Evolutionary conservation across 2,888 invertebrate species (phyloP), one percentile per base, ranked within the genome.

Genomic region (Ophion slaviceki): DNA sequence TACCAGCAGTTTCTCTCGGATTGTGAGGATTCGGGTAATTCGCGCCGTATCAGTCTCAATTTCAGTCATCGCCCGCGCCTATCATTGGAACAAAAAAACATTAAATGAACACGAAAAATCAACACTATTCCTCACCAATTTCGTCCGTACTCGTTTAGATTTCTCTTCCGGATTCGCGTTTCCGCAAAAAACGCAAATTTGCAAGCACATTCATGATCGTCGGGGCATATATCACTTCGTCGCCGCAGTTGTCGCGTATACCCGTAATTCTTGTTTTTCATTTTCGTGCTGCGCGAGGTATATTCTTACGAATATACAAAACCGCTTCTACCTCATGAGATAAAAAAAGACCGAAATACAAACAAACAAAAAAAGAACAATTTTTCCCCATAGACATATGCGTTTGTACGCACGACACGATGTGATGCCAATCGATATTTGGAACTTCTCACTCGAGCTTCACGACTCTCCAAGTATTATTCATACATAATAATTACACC

Each of bases 301-400:
- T 83, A 36, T 80, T 70, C 86, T 75, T 84, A 85, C 88, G 87
- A 87, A 91, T 92, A 92, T 92, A 92, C 91, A 90, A 90, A 92
- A 91, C 90, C 90, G 89, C 88, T 88, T 92, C 92, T 93, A 93
- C 91, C 93, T 93, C 93, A 91, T 53, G 47, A 75, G n/a, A 70
- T 11, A 17, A 68, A 68, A 36, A 59, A 11, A 32, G 32, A 62
- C 4, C 40, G 28, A 57, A 20, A 61, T 32, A 24, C 2, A 45
- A 62, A 75, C 11, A 20, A 36, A 40, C 6, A 59, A 28, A 68
- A 59, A 61, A 45, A 59, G 2, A 74, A 2, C 32, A 74, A 77
- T 74, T 61, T 66, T n/a, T 47, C 45, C 36, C 62, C 68, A 32
- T 61, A 59, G 62, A 53, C 47, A 61, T 11, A 67, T 53, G 24